Evolutionary conservation across 2,113 vertebrate genomes (phyloP).

Genomic region (Corapipo altera): DNA sequence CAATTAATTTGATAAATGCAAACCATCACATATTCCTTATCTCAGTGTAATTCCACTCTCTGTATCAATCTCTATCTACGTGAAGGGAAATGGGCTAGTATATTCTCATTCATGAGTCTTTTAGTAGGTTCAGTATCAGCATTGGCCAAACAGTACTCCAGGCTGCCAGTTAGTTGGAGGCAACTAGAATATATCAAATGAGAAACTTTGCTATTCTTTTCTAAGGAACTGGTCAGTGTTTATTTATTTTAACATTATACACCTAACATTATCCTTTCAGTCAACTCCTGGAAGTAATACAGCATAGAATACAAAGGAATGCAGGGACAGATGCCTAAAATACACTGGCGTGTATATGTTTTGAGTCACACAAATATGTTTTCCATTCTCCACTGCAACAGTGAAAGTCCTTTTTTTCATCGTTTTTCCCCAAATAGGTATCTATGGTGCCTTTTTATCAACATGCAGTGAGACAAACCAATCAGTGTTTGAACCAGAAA

Average conservation of each 20-base stretch:
- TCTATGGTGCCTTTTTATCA: not conserved
- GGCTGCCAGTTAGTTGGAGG: not conserved
- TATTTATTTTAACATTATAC: not conserved
- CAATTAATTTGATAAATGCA: not conserved
- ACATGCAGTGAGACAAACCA: not conserved
- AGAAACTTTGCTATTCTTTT: not conserved
- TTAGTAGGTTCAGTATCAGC: not conserved
- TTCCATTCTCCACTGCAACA: not conserved
- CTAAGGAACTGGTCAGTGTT: not conserved
- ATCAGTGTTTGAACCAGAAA: not conserved
- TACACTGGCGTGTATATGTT: accelerated
- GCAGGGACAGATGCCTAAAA: not conserved
- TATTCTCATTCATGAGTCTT: not conserved
- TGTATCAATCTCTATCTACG: not conserved
- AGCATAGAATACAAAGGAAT: not conserved
- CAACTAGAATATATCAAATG: not conserved
- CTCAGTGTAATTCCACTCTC: not conserved
- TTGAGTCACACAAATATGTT: not conserved
- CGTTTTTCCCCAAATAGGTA: not conserved
- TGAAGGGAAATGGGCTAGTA: not conserved
- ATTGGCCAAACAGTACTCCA: not conserved
- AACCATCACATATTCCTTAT: not conserved
- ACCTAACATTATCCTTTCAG: not conserved
- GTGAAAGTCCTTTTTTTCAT: not conserved
- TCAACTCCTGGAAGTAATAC: not conserved